phyloP scores from a whole-genome alignment of 2,797 vertebrate genomes.

The Antrozous pallidus region DNA sequence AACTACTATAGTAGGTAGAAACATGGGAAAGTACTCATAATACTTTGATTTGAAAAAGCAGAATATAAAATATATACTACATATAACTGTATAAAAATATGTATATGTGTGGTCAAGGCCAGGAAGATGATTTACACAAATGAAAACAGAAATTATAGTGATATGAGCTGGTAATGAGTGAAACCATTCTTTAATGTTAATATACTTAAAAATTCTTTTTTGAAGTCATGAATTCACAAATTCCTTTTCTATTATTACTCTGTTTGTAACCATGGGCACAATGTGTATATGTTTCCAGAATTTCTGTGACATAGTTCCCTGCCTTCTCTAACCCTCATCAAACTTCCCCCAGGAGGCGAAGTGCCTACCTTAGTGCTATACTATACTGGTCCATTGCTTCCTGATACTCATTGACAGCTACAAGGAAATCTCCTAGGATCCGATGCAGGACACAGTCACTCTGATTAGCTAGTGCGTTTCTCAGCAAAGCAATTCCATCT shows the following conservation, averaged over 20 bases:
- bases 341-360: conserved; percentile 16
- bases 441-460: conserved; percentile 97
- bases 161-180: not conserved
- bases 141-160: not conserved
- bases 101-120: not conserved
- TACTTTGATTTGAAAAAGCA: conserved; percentile 59
- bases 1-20: conserved; percentile 33
- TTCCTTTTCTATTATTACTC: not conserved
- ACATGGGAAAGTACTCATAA: conserved; percentile 53
- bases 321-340: not conserved
- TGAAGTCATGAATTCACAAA: conserved; percentile 25
- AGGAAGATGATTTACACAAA: conserved; percentile 18
- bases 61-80: conserved; percentile 61
- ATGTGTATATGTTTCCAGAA: not conserved
- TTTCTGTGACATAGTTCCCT: not conserved
- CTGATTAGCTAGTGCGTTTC: conserved; percentile 96
- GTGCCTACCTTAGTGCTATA: conserved; percentile 90
- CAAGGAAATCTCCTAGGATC: conserved; percentile 97
- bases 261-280: not conserved
- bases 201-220: not conserved
- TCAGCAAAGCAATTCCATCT: conserved; percentile 94
- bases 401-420: conserved; percentile 97
- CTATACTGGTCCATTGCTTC: conserved; percentile 99
- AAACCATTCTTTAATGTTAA: conserved; percentile 19
- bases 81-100: conserved; percentile 47